Conservation (phyloP, 1,140 invertebrate species). For the Apis mellifera region DNA sequence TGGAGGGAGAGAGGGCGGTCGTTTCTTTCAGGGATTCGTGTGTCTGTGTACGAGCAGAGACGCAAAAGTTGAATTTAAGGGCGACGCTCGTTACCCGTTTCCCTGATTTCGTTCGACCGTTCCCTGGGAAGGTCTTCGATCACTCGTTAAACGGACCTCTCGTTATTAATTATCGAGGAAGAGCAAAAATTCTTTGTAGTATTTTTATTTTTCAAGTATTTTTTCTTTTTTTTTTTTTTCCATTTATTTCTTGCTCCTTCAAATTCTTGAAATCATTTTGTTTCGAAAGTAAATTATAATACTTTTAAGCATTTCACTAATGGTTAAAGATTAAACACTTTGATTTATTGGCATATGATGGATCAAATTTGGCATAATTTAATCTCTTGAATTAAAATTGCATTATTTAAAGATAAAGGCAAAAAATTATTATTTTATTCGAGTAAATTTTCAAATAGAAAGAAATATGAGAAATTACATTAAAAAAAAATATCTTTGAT, state of each 20-base stretch:
- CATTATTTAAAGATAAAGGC: too few relatives aligned
- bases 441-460: too few relatives aligned
- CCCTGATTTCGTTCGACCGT: slow-evolving; percentile 34
- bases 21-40: slow-evolving; percentile 22
- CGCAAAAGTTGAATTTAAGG: slow-evolving; percentile 32
- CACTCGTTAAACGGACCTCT: slow-evolving; percentile 44
- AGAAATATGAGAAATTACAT: too few relatives aligned
- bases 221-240: not conserved
- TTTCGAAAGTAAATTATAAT: not conserved
- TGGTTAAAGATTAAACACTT: too few relatives aligned
- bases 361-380: too few relatives aligned
- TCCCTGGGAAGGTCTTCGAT: slow-evolving; percentile 24
- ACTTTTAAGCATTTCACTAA: too few relatives aligned
- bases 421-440: too few relatives aligned
- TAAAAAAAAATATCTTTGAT: too few relatives aligned
- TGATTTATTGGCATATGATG: too few relatives aligned
- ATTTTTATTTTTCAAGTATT: not conserved
- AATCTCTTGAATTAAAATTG: too few relatives aligned
- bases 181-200: slow-evolving; percentile 30
- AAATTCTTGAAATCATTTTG: not conserved
- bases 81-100: slow-evolving; percentile 47
- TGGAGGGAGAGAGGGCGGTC: not conserved
- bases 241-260: not conserved
- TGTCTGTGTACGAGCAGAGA: slow-evolving; percentile 18
- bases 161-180: slow-evolving; percentile 50